phyloP scores from a whole-genome alignment of 2,113 vertebrate genomes.

The Electrona antarctica region DNA sequence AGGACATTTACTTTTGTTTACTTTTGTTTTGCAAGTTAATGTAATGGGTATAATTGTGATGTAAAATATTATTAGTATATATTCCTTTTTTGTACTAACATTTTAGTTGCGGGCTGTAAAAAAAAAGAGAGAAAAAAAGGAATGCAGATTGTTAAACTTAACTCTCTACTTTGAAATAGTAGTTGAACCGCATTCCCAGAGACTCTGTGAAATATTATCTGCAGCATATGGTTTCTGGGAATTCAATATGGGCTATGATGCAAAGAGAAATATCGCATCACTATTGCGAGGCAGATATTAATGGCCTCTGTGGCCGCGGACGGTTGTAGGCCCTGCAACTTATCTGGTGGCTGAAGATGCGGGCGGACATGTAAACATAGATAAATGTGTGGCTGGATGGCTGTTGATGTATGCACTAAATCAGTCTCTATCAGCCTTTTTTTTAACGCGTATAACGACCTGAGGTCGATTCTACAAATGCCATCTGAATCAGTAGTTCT shows the following conservation, averaged over 20 bases:
- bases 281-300: slow-evolving; percentile 21
- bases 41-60: background rate
- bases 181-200: background rate
- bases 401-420: too few relatives aligned
- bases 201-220: slow-evolving; percentile 36
- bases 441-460: too few relatives aligned
- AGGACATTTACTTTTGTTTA: too few relatives aligned
- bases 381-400: too few relatives aligned
- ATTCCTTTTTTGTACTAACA: background rate
- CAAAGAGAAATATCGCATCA: slow-evolving; percentile 5
- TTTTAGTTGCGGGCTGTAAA: background rate
- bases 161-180: slow-evolving; percentile 9
- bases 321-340: background rate
- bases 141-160: background rate
- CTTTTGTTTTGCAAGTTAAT: too few relatives aligned
- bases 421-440: too few relatives aligned
- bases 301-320: background rate
- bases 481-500: too few relatives aligned
- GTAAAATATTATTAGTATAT: background rate
- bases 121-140: background rate
- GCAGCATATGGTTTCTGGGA: slow-evolving; percentile 23
- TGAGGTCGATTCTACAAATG: too few relatives aligned
- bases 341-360: too few relatives aligned
- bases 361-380: too few relatives aligned
- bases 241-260: slow-evolving; percentile 25